phyloP scores from a whole-genome alignment of 2,888 invertebrate genomes.

The Eilema depressum region DNA sequence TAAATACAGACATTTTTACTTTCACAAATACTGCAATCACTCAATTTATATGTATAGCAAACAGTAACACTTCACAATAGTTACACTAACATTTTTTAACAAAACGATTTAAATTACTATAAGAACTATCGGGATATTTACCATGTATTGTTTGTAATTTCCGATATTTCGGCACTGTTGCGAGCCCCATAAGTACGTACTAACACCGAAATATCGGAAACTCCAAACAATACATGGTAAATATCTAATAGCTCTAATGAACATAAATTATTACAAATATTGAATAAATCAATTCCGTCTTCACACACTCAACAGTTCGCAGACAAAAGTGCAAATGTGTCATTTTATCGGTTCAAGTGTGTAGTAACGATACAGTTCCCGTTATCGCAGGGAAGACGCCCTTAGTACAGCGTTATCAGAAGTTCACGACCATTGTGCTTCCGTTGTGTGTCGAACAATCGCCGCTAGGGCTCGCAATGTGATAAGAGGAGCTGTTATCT shows the following conservation, averaged over 20 bases:
- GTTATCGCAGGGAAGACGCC: constrained; percentile 18
- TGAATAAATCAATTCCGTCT: neutral
- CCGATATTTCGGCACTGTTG: too few species aligned
- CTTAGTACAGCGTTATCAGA: constrained; percentile 22
- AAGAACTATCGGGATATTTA: too few species aligned
- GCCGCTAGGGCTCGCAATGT: neutral
- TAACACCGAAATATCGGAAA: too few species aligned
- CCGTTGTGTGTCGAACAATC: neutral
- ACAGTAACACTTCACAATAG: neutral
- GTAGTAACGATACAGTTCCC: constrained; percentile 11
- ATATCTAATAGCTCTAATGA: too few species aligned
- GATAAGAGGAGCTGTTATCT: neutral
- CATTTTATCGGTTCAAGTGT: neutral
- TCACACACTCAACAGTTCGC: neutral
- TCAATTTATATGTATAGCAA: neutral
- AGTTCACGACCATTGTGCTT: constrained; percentile 19
- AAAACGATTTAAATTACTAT: too few species aligned
- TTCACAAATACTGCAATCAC: neutral
- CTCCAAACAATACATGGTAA: too few species aligned
- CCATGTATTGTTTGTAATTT: too few species aligned
- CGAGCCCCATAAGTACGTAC: too few species aligned
- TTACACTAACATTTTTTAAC: neutral
- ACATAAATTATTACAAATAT: too few species aligned
- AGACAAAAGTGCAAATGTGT: neutral
- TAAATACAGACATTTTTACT: constrained; percentile 61